Conservation (phyloP, 2,113 vertebrate genomes). For the Camelus bactrianus region DNA sequence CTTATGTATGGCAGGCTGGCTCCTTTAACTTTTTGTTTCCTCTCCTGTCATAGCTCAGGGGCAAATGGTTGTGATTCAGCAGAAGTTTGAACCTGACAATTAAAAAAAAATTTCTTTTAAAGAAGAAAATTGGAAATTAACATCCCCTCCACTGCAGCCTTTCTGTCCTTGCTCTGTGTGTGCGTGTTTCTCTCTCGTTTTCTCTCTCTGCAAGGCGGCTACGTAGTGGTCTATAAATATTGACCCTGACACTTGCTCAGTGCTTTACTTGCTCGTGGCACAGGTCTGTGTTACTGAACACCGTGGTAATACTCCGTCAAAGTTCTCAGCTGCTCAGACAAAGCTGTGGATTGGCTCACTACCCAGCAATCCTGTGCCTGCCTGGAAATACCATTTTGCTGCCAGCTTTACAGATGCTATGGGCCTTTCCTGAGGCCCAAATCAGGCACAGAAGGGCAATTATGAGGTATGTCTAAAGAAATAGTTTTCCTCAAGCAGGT, state of each 20-base stretch:
- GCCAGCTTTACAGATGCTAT: slow-evolving; percentile 88
- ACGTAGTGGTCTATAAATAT: slow-evolving; percentile 89
- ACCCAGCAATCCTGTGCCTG: slow-evolving; percentile 83
- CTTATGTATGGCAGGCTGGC: slow-evolving; percentile 45
- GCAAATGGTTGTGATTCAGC: slow-evolving; percentile 65
- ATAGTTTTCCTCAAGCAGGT: slow-evolving; percentile 76
- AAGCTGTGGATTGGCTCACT: slow-evolving; percentile 84
- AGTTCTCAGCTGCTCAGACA: slow-evolving; percentile 90
- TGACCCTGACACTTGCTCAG: slow-evolving; percentile 86
- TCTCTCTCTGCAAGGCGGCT: slow-evolving; percentile 77
- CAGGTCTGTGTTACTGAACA: slow-evolving; percentile 88
- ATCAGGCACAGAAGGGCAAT: slow-evolving; percentile 81
- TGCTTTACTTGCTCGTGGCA: slow-evolving; percentile 82
- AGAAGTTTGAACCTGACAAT: slow-evolving; percentile 77
- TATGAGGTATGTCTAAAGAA: slow-evolving; percentile 67
- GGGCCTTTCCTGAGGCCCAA: slow-evolving; percentile 80
- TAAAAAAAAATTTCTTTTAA: slow-evolving; percentile 50
- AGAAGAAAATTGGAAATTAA: slow-evolving; percentile 70
- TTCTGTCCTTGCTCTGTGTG: slow-evolving; percentile 48
- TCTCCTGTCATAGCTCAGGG: slow-evolving; percentile 70
- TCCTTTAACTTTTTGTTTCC: slow-evolving; percentile 77
- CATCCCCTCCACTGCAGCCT: slow-evolving; percentile 47
- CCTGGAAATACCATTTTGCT: slow-evolving; percentile 87
- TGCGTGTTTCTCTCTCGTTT: background rate
- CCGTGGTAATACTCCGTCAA: slow-evolving; percentile 76